Base-by-base conservation (phyloP, 2,888 invertebrate species). In the Leptogaster cylindrica region DNA sequence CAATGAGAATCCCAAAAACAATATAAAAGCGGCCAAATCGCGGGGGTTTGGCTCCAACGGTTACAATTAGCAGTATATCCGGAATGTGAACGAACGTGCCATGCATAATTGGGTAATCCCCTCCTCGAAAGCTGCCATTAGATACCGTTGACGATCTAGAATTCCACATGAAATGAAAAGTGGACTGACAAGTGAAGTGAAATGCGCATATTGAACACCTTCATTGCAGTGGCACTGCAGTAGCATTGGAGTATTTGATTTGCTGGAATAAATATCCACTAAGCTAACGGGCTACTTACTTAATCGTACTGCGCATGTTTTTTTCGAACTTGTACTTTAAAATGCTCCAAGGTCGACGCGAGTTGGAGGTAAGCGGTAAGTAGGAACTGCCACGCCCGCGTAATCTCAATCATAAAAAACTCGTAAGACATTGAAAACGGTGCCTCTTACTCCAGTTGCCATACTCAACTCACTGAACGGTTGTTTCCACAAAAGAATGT, bases 31-130 rank as follows among this genome's bases (percentile, higher is more conserved):
- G 6, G 31, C 46, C 20, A 46, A 46, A 10, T n/a, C 18, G 46
- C 46, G 20, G 46, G 20, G 25, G 46, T 46, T 46, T 46, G 46
- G 20, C 25, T 23, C 28, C 16, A 52, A 31, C 14, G 27, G 33
- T 33, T 33, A 14, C 52, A 52, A 33, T 33, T 52, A 52, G 52
- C 52, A 18, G 52, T 31, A 31, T 31, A 52, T 52, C 52, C 52
- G 52, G 52, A 52, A 52, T 52, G 52, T 52, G 28, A 31, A 52
- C 18, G 16, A 10, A 16, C 16, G 33, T 20, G 52, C 10, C 20
- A 31, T 52, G 52, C 52, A 52, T 52, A 52, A 52, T 33, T 52
- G 52, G 33, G 36, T 14, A 36, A 16, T 8, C 4, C 46, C 23
- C 46, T 25, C 25, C 25, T 46, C 46, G 20, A 46, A 46, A 46